Conservation (phyloP, 2,888 invertebrate genomes). For the Schrankia costaestrigalis region DNA sequence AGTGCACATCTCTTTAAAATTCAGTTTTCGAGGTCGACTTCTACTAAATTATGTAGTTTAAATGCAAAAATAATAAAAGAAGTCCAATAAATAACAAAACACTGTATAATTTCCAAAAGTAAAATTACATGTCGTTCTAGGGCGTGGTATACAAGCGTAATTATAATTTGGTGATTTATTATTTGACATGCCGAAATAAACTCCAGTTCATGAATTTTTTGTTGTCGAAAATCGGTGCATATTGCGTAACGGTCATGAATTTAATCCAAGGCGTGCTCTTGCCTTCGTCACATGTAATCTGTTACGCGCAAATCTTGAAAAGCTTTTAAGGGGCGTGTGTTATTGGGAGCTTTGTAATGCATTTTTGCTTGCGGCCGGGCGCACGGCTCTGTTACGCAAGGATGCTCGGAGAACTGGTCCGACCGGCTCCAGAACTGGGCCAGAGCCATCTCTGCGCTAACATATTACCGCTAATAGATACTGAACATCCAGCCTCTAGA, state of each 20-base stretch:
- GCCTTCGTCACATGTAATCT: conserved; percentile 50
- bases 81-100: conserved; percentile 67
- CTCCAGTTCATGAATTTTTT: conserved; percentile 50
- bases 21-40: conserved; percentile 55
- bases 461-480: conserved; percentile 76
- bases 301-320: conserved; percentile 64
- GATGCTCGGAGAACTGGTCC: conserved; percentile 71
- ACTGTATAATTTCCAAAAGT: conserved; percentile 66
- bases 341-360: conserved; percentile 68
- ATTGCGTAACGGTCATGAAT: conserved; percentile 52
- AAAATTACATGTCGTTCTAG: conserved; percentile 69
- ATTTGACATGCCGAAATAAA: conserved; percentile 54
- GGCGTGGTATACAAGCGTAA: conserved; percentile 65
- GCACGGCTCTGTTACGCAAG: conserved; percentile 65
- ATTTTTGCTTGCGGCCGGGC: conserved; percentile 63
- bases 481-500: conserved; percentile 54
- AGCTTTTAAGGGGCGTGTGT: conserved; percentile 67
- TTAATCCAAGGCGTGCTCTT: conserved; percentile 49
- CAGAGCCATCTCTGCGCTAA: conserved; percentile 74
- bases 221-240: conserved; percentile 64
- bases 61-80: conserved; percentile 55
- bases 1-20: conserved; percentile 42
- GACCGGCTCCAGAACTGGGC: conserved; percentile 75
- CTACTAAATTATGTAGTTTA: conserved; percentile 49
- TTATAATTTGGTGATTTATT: conserved; percentile 72